phyloP scores from a whole-genome alignment of 2,113 vertebrate species.

The Grallaria varia region DNA sequence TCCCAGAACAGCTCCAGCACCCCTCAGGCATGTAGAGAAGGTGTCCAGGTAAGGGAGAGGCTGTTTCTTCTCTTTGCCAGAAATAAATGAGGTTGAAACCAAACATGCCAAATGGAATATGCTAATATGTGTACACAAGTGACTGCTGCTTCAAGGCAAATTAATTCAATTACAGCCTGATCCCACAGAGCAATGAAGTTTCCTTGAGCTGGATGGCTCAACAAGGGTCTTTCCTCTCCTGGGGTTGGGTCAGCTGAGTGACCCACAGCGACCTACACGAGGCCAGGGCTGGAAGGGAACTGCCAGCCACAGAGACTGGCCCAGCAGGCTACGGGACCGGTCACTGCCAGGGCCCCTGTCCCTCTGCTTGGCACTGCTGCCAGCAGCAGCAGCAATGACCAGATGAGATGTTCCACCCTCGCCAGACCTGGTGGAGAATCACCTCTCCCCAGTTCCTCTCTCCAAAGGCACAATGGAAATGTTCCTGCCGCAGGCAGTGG shows the following conservation, averaged over 20 bases:
- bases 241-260: not conserved
- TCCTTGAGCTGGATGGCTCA: not conserved
- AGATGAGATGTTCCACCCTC: not conserved
- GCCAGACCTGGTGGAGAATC: not conserved
- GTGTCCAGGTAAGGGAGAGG: not conserved
- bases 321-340: rapidly evolving
- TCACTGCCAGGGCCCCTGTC: no score
- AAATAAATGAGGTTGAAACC: not conserved
- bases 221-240: not conserved
- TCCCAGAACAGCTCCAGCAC: not conserved
- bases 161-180: not conserved
- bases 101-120: not conserved
- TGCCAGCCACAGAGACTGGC: not conserved
- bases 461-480: not conserved
- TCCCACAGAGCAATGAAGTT: not conserved
- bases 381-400: not conserved
- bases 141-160: not conserved
- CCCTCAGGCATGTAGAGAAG: not conserved
- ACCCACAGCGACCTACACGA: rapidly evolving
- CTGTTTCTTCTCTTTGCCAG: not conserved
- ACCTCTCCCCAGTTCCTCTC: not conserved
- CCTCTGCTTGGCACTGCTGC: not conserved
- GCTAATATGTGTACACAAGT: not conserved
- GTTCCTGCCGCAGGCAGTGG: not conserved
- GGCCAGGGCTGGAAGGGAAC: not conserved